Base-by-base conservation (phyloP, 2,113 vertebrate genomes). In the cat (Felis catus) region DNA sequence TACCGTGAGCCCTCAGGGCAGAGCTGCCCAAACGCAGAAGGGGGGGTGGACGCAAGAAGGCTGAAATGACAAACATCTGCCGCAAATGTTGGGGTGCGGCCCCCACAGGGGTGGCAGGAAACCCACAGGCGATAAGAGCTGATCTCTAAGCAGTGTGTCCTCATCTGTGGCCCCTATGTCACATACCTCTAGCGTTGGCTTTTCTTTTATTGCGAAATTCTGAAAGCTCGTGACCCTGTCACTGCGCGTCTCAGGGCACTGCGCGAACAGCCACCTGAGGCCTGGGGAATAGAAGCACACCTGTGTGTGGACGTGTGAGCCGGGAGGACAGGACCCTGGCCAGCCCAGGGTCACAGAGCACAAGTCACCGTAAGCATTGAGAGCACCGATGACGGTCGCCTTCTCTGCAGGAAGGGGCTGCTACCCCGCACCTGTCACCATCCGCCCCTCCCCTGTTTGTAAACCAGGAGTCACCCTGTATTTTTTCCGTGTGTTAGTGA, bases 351-450 rank as follows among this genome's bases (percentile, higher is more conserved):
- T 5, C 82, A 86, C n/a, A 12, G 15, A 23, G 73, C 27, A 41
- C n/a, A 9, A 1, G 65, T 0, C 29, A 41, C 19, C 8, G 33
- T 5, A 1, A 4, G 4, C 45, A 7, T 0, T 0, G 4, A 11
- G 14, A 14, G 48, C 31, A 2, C 16, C 4, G 27, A 4, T 0
- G 71, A 4, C n/a, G 0, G 6, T 18, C 19, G 1, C 39, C 76
- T 13, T 19, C 71, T 39, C 45, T 1, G 8, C 4, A n/a, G 82
- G 71, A 9, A 41, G 6, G 25, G 2, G 41, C 55, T 4, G 29
- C 7, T 7, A 1, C 19, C 27, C 0, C 0, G 15, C 18, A 11
- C 65, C 76, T 45, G 55, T 7, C 11, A 1, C 7, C 12, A 1
- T 7, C 11, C 58, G 12, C 48, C 5, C 33, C n/a, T 6, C 45